phyloP scores from a whole-genome alignment of 2,797 vertebrate species.

The Brachyalestes nurse region DNA sequence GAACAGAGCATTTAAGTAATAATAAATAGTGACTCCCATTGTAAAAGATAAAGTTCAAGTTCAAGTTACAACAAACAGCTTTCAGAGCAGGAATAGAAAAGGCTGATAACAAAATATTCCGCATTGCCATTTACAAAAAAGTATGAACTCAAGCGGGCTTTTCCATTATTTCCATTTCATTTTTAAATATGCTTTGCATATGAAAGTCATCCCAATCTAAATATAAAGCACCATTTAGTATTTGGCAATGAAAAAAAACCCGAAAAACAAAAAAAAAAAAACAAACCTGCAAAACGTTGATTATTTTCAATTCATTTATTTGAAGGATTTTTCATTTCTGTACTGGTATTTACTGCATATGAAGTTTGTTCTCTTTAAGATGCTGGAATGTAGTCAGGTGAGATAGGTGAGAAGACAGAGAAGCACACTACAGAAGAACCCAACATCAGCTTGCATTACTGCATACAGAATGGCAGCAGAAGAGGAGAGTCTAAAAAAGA shows the following conservation, averaged over 20 bases:
- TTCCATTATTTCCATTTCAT: slow-evolving; percentile 82
- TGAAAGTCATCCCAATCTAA: slow-evolving; percentile 99
- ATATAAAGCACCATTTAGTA: slow-evolving; percentile 99
- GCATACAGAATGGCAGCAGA: slow-evolving; percentile 96
- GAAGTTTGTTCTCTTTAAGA: slow-evolving; percentile 81
- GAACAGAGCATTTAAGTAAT: slow-evolving; percentile 97
- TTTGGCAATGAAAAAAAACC: slow-evolving; percentile 95
- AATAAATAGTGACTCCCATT: slow-evolving; percentile 99
- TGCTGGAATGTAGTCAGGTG: slow-evolving; percentile 98
- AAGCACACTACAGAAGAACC: slow-evolving; percentile 99
- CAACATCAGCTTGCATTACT: slow-evolving; percentile 98
- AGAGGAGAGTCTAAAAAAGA: slow-evolving; percentile 68
- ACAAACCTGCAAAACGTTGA: slow-evolving; percentile 88
- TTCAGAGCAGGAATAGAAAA: slow-evolving; percentile 99
- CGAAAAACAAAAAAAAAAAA: slow-evolving; percentile 57
- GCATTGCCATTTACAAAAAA: slow-evolving; percentile 99
- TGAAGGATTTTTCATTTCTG: slow-evolving; percentile 66
- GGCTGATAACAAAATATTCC: slow-evolving; percentile 99
- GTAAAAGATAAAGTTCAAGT: slow-evolving; percentile 99
- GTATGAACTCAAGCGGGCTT: slow-evolving; percentile 97
- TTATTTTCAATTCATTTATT: slow-evolving; percentile 79
- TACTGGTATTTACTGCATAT: slow-evolving; percentile 98
- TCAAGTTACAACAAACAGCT: slow-evolving; percentile 99
- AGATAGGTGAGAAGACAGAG: slow-evolving; percentile 89
- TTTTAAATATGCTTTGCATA: slow-evolving; percentile 99